phyloP scores from a whole-genome alignment of 2,797 vertebrate genomes.

The Falco novaeseelandiae region DNA sequence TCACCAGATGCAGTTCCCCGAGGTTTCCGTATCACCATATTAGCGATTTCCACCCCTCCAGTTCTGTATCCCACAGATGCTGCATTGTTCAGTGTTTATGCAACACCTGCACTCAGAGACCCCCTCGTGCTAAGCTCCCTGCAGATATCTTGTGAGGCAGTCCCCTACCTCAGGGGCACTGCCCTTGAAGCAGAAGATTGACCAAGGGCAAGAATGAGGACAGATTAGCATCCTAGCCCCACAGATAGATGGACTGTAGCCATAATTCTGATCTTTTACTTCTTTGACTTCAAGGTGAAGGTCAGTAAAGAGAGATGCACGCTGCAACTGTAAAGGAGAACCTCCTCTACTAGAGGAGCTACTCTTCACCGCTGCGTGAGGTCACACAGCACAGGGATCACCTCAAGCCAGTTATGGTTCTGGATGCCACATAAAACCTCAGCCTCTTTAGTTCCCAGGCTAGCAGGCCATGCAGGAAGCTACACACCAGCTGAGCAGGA shows the following conservation, averaged over 20 bases:
- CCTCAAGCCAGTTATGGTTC: not conserved
- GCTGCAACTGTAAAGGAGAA: not conserved
- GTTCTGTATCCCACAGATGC: not conserved
- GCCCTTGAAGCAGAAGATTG: not conserved
- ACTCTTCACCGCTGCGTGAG: fast-evolving
- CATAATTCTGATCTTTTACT: not conserved
- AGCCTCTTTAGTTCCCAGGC: fast-evolving
- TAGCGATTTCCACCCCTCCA: not conserved
- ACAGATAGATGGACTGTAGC: no score
- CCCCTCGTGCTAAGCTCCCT: not conserved
- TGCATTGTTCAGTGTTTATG: fast-evolving
- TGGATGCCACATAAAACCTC: not conserved
- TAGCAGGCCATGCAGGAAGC: not conserved
- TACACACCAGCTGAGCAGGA: not conserved
- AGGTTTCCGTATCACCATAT: not conserved
- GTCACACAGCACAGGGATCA: not conserved
- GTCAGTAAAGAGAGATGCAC: not conserved
- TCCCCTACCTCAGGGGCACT: not conserved
- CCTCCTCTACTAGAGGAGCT: not conserved
- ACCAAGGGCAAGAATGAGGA: not conserved
- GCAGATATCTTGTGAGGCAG: not conserved
- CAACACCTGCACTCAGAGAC: no score
- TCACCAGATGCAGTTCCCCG: not conserved
- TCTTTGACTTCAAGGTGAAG: not conserved
- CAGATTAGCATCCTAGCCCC: not conserved